phyloP scores from a whole-genome alignment of 2,113 vertebrate genomes.

The Cephalopholis sonnerati region DNA sequence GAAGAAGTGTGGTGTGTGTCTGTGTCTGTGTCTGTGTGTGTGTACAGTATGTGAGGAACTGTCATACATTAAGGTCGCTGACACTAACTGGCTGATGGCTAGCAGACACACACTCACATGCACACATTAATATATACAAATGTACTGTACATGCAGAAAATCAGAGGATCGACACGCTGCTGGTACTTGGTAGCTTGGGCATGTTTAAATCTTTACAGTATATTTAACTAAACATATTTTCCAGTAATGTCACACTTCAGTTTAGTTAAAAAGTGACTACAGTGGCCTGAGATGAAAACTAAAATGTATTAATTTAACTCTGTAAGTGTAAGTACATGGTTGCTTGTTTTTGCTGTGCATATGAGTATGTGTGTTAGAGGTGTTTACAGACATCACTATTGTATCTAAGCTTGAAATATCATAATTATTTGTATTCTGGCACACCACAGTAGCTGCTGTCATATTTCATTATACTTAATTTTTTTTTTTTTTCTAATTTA shows the following conservation, averaged over 20 bases:
- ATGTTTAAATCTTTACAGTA: neutral
- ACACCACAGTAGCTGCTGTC: neutral
- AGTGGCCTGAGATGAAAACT: neutral
- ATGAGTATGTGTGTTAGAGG: neutral
- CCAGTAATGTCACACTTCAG: neutral
- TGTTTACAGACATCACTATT: neutral
- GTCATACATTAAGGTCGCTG: slow-evolving; percentile 2
- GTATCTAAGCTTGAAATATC: slow-evolving; percentile 1
- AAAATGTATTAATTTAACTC: neutral
- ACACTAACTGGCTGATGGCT: slow-evolving; percentile 10
- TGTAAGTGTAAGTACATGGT: neutral
- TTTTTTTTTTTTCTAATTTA: too few relatives aligned
- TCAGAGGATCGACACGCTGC: neutral
- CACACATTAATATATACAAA: neutral
- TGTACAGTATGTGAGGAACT: slow-evolving; percentile 1
- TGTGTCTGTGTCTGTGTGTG: slow-evolving; percentile 14
- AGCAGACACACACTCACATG: neutral
- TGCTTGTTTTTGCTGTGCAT: neutral
- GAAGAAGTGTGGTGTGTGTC: slow-evolving; percentile 9
- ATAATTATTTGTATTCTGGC: slow-evolving; percentile 5
- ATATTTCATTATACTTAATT: neutral
- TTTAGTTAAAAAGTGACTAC: neutral
- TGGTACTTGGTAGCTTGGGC: neutral
- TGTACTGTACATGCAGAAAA: neutral
- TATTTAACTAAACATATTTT: neutral